Evolutionary conservation across 1,140 invertebrate species (phyloP), one percentile per base, ranked within the genome.

Genomic region (Lucilia sericata): DNA sequence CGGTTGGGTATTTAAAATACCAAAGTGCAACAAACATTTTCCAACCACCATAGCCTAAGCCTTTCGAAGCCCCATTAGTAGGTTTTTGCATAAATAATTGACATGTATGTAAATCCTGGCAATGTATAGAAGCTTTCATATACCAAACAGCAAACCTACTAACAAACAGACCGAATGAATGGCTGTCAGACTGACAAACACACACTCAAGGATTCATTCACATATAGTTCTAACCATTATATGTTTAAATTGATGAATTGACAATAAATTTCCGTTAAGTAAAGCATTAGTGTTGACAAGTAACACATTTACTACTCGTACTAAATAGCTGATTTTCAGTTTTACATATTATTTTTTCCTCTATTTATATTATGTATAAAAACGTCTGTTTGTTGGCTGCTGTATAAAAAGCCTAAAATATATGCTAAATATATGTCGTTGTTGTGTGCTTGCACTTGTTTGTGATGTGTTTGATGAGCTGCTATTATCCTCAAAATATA

Each of bases 201-300:
- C 42, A 8, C 42, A 42, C 42, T 42, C 42, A 2, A 0, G 42
- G 25, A 30, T 42, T 42, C 42, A 42, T 0, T 42, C 42, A 42
- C 42, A 8, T 42, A 5, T 5, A 42, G 42, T 42, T 42, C 5
- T 42, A 42, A 7, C 55, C 55, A 60, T 60, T 21, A 25, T 70
- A 70, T 70, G 9, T 70, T 47, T 12, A 80, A 80, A 80, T 19
- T 80, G 76, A 80, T 80, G 76, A 80, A 49, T 80, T 80, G 76
- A 51, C 76, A 80, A 80, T 21, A 80, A 49, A 80, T 21, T 49
- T 80, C n/a, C 75, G 75, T 78, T 78, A 78, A 78, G 76, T 80
- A 17, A 80, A 80, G 76, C 76, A 80, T 80, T 80, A 80, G 76
- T 80, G 76, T 80, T 80, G 76, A 80, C 76, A 80, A 80, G 76